Conservation (phyloP, 2,888 invertebrate genomes). For the Perizoma flavofasciatum region DNA sequence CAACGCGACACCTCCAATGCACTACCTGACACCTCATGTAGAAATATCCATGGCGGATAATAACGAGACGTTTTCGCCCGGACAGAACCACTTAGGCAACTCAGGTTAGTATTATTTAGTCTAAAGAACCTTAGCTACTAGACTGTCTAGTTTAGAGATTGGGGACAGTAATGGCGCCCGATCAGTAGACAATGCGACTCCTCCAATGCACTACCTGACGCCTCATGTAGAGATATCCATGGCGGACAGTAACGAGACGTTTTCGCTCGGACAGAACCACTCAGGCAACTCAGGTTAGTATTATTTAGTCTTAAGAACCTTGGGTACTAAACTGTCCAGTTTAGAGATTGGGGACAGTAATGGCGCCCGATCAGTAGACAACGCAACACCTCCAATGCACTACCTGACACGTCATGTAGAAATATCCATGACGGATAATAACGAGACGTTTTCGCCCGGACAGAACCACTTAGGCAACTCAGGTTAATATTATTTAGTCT, state of each 20-base stretch:
- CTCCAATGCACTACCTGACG: slow-evolving; percentile 95
- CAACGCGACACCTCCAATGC: slow-evolving; percentile 94
- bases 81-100: slow-evolving; percentile 83
- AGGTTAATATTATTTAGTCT: slow-evolving; percentile 44
- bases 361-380: slow-evolving; percentile 91
- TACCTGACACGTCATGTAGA: slow-evolving; percentile 95
- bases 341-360: slow-evolving; percentile 94
- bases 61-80: slow-evolving; percentile 87
- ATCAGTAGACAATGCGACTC: slow-evolving; percentile 93
- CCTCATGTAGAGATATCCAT: slow-evolving; percentile 96
- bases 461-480: slow-evolving; percentile 74
- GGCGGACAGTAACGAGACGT: slow-evolving; percentile 91
- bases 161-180: slow-evolving; percentile 92
- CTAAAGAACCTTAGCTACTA: not conserved
- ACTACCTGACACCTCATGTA: slow-evolving; percentile 95
- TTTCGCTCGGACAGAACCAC: slow-evolving; percentile 82
- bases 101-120: slow-evolving; percentile 50
- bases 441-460: slow-evolving; percentile 86
- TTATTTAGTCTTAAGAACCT: not conserved
- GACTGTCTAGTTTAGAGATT: slow-evolving; percentile 91
- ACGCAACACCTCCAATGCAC: slow-evolving; percentile 95
- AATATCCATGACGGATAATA: slow-evolving; percentile 94
- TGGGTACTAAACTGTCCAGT: slow-evolving; percentile 83
- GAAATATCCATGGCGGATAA: slow-evolving; percentile 95
- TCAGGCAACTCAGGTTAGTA: slow-evolving; percentile 63